These are phyloP conservation scores for Pinctada fucata DNA, from an alignment of 2,888 invertebrate genomes.

Conservation along the genomic window DNA sequence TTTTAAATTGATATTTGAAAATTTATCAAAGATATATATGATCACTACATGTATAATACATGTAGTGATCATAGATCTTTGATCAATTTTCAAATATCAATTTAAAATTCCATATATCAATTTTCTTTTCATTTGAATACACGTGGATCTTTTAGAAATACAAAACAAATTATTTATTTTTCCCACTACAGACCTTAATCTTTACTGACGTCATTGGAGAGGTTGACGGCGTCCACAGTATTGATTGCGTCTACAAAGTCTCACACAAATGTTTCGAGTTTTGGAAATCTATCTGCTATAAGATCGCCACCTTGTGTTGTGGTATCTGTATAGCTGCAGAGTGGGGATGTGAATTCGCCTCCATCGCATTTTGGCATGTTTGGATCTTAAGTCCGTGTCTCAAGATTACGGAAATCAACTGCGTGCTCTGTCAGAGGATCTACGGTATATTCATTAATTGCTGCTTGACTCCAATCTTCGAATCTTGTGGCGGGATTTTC, in stretches of 20 bases:
- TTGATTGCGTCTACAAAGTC: constrained; percentile 86
- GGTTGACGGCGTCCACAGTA: constrained; percentile 68
- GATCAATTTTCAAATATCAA: too few relatives aligned
- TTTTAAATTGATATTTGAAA: too few relatives aligned
- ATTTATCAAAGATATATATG: too few relatives aligned
- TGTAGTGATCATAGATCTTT: too few relatives aligned
- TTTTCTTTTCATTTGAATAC: too few relatives aligned
- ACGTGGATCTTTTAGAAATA: neutral
- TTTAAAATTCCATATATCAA: too few relatives aligned
- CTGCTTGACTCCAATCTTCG: constrained; percentile 47
- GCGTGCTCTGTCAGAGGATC: constrained; percentile 56
- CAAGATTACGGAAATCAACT: constrained; percentile 82
- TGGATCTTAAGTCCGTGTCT: constrained; percentile 86
- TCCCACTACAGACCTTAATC: constrained; percentile 77
- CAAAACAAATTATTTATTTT: neutral
- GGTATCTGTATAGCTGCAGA: constrained; percentile 84
- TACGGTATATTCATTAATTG: constrained; percentile 45
- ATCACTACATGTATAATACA: too few relatives aligned
- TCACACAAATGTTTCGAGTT: constrained; percentile 82
- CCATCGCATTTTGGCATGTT: constrained; percentile 82
- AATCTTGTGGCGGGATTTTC: constrained; percentile 15
- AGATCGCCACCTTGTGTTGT: constrained; percentile 82
- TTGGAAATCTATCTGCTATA: constrained; percentile 84
- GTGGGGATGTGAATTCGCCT: constrained; percentile 76
- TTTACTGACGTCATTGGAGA: constrained; percentile 62